Evolutionary conservation across 1,140 invertebrate genomes (phyloP), one percentile per base, ranked within the genome.

Genomic region (Drosophila oshimai): DNA sequence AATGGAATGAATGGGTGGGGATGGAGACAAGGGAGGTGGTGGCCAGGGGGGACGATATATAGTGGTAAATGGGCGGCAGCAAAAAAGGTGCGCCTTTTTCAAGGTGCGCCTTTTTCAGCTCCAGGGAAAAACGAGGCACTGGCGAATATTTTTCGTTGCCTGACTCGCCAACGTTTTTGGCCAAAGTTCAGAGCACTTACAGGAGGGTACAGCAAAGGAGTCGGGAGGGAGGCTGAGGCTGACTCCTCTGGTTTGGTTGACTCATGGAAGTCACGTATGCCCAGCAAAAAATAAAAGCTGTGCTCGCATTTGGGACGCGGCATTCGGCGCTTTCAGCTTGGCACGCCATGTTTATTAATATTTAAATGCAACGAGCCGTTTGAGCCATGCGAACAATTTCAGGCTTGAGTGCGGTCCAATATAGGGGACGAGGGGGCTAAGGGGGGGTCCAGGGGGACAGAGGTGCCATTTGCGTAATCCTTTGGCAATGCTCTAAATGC

Each of bases 341-440:
- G 76, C 81, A 86, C 77, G 81, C 76, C 81, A 86, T 87, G 81
- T 87, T 86, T 86, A 86, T 86, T 86, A 86, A 86, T 86, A 86
- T 86, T 86, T 86, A 86, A 86, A 87, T 86, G 81, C 81, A 81
- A 87, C 81, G 81, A 86, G 81, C 51, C 80, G 86, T 84, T 86
- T 70, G n/a, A n/a, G 60, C 51, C 47, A 53, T 45, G 69, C 67
- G 55, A 75, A 87, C 80, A 86, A 86, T 86, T 86, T 86, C 81
- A 88, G 73, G 81, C 81, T 77, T 86, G 58, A 86, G 69, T 84
- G 80, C 69, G 45, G 67, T 29, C 10, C 15, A 50, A 50, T 24
- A n/a, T n/a, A 44, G 41, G 36, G 12, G 41, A 31, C 24, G 10
- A 18, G 29, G 18, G 28, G n/a, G 15, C 15, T 28, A 37, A 36